Conservation (phyloP, 2,113 vertebrate species). For the Pelecanoides urinatrix region DNA sequence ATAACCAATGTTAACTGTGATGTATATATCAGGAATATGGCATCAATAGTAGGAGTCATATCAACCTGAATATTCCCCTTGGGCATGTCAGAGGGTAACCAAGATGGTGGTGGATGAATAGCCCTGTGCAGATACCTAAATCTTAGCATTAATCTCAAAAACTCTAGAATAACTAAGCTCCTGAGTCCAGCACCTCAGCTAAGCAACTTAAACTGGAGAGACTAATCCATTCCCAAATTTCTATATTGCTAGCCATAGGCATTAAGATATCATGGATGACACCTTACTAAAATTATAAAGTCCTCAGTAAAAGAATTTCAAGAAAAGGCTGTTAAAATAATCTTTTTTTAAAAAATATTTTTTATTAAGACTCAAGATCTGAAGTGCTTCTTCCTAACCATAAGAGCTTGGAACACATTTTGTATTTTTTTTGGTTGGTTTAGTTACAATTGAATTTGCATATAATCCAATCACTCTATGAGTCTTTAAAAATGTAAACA, state of each 20-base stretch:
- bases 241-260: neutral
- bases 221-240: neutral
- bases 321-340: neutral
- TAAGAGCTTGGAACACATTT: neutral
- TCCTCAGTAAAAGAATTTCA: neutral
- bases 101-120: neutral
- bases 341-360: neutral
- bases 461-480: neutral
- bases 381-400: neutral
- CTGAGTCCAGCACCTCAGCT: neutral
- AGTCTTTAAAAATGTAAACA: constrained; percentile 24
- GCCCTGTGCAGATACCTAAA: neutral
- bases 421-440: neutral
- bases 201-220: neutral
- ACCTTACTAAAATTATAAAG: neutral
- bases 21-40: neutral
- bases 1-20: neutral
- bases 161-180: neutral
- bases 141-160: neutral
- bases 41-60: neutral
- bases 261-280: neutral
- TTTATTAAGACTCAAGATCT: neutral
- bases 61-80: neutral
- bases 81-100: neutral
- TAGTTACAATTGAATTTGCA: neutral